phyloP scores from a whole-genome alignment of 2,797 vertebrate genomes.

The Sebastes taczanowskii region DNA sequence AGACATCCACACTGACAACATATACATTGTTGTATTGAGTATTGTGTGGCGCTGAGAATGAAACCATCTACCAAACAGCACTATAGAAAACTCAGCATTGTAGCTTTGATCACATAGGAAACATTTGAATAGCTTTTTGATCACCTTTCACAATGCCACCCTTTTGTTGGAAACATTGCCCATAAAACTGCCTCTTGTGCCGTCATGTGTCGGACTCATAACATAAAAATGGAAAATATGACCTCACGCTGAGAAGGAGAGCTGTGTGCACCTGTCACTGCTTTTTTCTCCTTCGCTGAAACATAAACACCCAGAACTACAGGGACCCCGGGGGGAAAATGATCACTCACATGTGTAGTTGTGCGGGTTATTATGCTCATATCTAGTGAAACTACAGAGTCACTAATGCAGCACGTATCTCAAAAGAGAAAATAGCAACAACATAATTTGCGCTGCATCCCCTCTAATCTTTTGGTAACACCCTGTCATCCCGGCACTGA shows the following conservation, averaged over 20 bases:
- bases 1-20: background rate
- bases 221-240: slow-evolving; percentile 43
- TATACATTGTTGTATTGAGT: background rate
- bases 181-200: background rate
- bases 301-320: background rate
- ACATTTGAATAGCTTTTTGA: slow-evolving; percentile 25
- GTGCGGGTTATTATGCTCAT: background rate
- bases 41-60: slow-evolving; percentile 27
- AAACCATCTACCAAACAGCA: background rate
- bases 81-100: slow-evolving; percentile 6
- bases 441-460: slow-evolving; percentile 23
- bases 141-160: background rate
- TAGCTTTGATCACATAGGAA: slow-evolving; percentile 40
- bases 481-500: slow-evolving; percentile 45
- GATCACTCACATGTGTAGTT: background rate
- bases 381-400: slow-evolving; percentile 30
- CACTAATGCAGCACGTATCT: background rate
- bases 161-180: background rate
- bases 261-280: slow-evolving; percentile 31
- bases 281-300: background rate
- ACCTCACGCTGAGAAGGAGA: slow-evolving; percentile 2
- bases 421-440: slow-evolving; percentile 10
- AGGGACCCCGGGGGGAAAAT: background rate
- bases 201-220: background rate
- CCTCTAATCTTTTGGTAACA: slow-evolving; percentile 45